Base-by-base conservation (phyloP, 1,140 invertebrate species). In the Orussus abietinus region DNA sequence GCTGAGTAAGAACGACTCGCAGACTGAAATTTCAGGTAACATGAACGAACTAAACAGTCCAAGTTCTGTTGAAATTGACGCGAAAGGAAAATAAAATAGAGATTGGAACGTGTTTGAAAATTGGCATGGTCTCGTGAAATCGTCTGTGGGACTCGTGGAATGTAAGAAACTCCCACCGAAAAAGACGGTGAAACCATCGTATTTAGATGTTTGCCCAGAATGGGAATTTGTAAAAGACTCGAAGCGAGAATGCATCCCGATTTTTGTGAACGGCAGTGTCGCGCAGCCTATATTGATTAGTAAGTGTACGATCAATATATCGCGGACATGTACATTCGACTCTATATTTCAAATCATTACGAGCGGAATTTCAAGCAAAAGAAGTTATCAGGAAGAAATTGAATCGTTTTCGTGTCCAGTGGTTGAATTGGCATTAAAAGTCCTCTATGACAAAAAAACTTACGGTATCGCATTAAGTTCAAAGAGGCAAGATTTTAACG, bases 191-290 rank as follows among this genome's bases (percentile, higher is more conserved):
- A 38, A 33, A 13, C 43, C 43, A 3, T 14, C 31, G 19, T 21
- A 33, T 3, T 28, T 45, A 5, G 43, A 39, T 11, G 34, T 17
- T 15, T 45, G 43, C 17, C 43, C 43, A 9, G 37, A 45, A 36
- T 45, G 43, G 36, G 21, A 33, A 28, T 34, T 5, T 14, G 17
- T 45, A 0, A 44, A 44, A 31, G 11, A 42, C 11, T 26, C 6
- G 22, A n/a, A n/a, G n/a, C n/a, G n/a, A n/a, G n/a, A n/a, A n/a
- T n/a, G n/a, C n/a, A n/a, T 42, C 7, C 30, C 30, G 10, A 4
- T 18, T 5, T 32, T 42, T 6, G 34, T 25, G 34, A 42, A 42
- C n/a, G 39, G 30, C 10, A 13, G n/a, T 2, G n/a, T 19, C 10
- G 26, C 29, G 18, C 5, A 13, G 14, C 10, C 30, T 2, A 31